Evolutionary conservation across 2,888 invertebrate genomes (phyloP), one percentile per base, ranked within the genome.

Genomic region (Hemithea aestivaria): DNA sequence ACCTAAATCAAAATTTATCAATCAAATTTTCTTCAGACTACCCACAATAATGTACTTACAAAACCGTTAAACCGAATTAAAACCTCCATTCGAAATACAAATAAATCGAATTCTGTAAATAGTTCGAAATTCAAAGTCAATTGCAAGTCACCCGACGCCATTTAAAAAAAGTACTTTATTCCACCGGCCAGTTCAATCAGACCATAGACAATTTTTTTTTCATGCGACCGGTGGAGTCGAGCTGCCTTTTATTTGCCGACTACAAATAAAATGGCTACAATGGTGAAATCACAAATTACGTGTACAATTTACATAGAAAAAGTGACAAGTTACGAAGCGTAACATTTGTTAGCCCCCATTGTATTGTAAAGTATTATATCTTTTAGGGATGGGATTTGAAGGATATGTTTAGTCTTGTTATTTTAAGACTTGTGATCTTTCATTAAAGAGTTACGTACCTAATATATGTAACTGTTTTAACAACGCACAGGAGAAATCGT

Each of bases 321-420:
- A 80, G 73, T 77, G 79, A 80, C 81, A 78, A 69, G 66, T 56
- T 62, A 61, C 73, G 72, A 65, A 58, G 62, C 65, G 67, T 66
- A 75, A 81, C 82, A 81, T 83, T 83, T 82, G 82, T 83, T 81
- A 71, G 56, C 39, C 48, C 27, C 77, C 81, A 83, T 83, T 83
- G 83, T 84, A 68, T 79, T 66, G 68, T 58, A 55, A 62, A 66
- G 74, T 72, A 75, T 73, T 73, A 73, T 71, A 69, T 69, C 65
- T 49, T 48, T 62, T 48, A 51, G 50, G 27, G 53, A 39, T 48
- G 50, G 16, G 5, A 16, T 16, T 2, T 16, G 16, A 5, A 5
- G 16, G 6, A 11, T 10, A 4, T 6, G 20, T 11, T 10, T 28
- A 20, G 22, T 21, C 27, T 35, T 45, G 24, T 9, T 12, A 6